Evolutionary conservation across 2,888 invertebrate species (phyloP).

Genomic region (Brachylomia viminalis): DNA sequence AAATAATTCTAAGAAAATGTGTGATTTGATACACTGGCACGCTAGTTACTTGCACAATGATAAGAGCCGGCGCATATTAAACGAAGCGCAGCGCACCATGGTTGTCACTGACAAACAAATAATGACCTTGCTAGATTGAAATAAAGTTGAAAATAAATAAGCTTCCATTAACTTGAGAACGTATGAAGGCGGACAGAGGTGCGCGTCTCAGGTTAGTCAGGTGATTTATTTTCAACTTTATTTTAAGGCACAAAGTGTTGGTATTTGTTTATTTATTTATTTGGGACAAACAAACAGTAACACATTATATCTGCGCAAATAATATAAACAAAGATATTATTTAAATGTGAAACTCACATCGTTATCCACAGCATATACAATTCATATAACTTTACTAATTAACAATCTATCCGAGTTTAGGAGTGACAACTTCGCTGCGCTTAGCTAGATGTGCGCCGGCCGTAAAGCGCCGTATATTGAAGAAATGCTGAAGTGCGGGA

Average conservation of each 20-base stretch:
- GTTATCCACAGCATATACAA: too few species aligned
- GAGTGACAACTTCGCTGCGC: neutral
- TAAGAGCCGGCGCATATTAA: neutral
- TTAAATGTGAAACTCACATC: too few species aligned
- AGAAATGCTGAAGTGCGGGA: conserved; percentile 44
- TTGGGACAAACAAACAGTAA: too few species aligned
- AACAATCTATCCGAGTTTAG: too few species aligned
- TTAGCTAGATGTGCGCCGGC: neutral
- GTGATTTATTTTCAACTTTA: conserved; percentile 25
- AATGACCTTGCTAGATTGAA: neutral
- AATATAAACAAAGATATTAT: too few species aligned
- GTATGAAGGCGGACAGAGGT: neutral
- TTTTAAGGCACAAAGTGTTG: neutral
- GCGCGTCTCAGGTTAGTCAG: neutral
- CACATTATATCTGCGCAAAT: too few species aligned
- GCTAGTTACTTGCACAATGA: conserved; percentile 64
- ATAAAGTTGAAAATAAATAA: conserved; percentile 18
- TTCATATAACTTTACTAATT: too few species aligned
- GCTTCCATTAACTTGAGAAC: neutral
- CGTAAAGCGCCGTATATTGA: conserved; percentile 39
- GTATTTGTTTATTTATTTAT: too few species aligned
- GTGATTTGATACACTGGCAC: conserved; percentile 54
- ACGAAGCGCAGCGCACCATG: too few species aligned
- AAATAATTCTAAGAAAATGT: conserved; percentile 53
- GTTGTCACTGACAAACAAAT: conserved; percentile 1